A percentile compares a stretch with the other conserved stretches of the same genome.
Evolutionary conservation across 2,888 invertebrate species (phyloP).

Genomic region (Amblyjoppa fuscipennis): DNA sequence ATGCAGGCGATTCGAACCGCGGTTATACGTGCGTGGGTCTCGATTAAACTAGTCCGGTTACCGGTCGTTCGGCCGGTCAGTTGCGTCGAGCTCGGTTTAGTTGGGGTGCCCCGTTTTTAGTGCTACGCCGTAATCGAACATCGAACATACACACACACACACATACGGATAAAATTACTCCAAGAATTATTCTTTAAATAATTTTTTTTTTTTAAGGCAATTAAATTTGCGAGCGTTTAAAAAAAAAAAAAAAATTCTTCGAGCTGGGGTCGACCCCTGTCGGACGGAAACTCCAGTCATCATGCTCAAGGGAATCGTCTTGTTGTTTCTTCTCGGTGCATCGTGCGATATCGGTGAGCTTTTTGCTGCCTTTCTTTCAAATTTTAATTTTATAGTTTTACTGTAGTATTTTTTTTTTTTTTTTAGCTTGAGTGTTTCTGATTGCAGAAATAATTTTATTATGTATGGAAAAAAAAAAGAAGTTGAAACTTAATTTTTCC

Average conservation of each 20-base stretch:
- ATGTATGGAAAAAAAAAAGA: too few relatives aligned
- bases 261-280: not conserved
- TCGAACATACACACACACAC: constrained; percentile 7
- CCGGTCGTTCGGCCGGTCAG: constrained; percentile 75
- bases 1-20: constrained; percentile 75
- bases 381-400: too few relatives aligned
- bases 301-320: constrained; percentile 75
- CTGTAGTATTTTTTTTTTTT: too few relatives aligned
- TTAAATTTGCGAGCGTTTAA: not conserved
- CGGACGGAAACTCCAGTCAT: constrained; percentile 48
- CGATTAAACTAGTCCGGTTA: constrained; percentile 79
- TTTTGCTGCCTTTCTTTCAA: not conserved
- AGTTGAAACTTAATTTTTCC: too few relatives aligned
- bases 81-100: constrained; percentile 60
- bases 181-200: not conserved
- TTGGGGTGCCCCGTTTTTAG: constrained; percentile 67
- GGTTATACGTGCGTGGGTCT: constrained; percentile 74
- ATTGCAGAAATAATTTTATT: too few relatives aligned
- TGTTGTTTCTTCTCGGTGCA: constrained; percentile 71
- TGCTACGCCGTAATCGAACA: constrained; percentile 62
- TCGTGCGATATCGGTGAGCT: constrained; percentile 76
- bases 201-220: not conserved
- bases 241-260: not conserved
- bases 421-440: too few relatives aligned
- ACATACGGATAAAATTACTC: not conserved